A percentile compares a stretch with the other conserved stretches of the same genome.
Conservation (phyloP, 1,140 invertebrate genomes). For the Aphelenchoides besseyi region DNA sequence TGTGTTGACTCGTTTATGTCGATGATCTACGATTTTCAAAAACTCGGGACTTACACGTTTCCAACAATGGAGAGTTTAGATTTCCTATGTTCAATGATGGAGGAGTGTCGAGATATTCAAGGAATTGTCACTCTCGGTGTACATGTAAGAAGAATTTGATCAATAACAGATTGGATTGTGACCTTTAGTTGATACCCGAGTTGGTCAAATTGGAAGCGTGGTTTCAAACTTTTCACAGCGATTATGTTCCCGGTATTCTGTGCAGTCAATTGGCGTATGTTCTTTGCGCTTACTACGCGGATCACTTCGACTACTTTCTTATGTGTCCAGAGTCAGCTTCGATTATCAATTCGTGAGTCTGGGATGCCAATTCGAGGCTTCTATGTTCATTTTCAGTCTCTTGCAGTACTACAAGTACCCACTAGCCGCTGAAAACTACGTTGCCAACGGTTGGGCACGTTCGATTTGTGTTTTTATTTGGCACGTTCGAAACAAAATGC, state of each 20-base stretch:
- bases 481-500: constrained; percentile 28
- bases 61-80: constrained; percentile 40
- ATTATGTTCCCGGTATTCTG: constrained; percentile 41
- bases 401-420: background rate
- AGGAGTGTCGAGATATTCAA: constrained; percentile 22
- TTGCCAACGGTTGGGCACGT: constrained; percentile 37
- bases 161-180: no score
- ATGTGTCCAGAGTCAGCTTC: constrained; percentile 35
- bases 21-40: constrained; percentile 35
- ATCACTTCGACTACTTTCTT: constrained; percentile 47
- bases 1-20: constrained; percentile 46
- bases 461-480: constrained; percentile 36
- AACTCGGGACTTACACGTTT: constrained; percentile 12
- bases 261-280: constrained; percentile 42
- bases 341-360: constrained; percentile 37
- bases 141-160: background rate
- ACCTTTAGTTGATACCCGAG: constrained; percentile 30
- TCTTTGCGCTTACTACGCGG: constrained; percentile 32
- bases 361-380: background rate
- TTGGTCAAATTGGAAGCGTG: constrained; percentile 32
- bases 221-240: constrained; percentile 31
- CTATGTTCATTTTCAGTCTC: constrained; percentile 10
- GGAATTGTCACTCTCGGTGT: constrained; percentile 27
- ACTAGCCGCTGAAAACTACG: constrained; percentile 23
- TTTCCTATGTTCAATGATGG: constrained; percentile 41